Evolutionary conservation across 1,140 invertebrate genomes (phyloP), one percentile per base, ranked within the genome.

Genomic region (Pseudomyrmex gracilis): DNA sequence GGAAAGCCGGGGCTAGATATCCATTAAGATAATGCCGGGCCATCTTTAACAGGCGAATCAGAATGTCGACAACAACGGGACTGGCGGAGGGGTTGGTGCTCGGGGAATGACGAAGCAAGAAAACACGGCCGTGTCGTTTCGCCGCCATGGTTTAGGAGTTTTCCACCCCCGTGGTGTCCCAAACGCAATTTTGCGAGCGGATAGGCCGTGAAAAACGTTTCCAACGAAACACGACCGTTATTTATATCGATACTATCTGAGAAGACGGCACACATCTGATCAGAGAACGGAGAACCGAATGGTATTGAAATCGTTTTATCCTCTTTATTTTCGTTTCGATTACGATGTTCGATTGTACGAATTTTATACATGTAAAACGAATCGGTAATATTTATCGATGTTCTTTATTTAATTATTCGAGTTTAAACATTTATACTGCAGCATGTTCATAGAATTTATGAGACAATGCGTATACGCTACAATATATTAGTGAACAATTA

Each of bases 21-120:
- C 89, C 84, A 90, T 91, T 91, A 90, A 90, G 90, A 91, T 91
- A 90, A 68, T 66, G 47, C 78, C 47, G 9, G 76, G 64, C 63
- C 86, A 78, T 90, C 86, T 90, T 90, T 90, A 91, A 90, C 71
- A 83, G 34, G 89, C 63, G 74, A 91, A 89, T 90, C 89, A 87
- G 73, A 88, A 90, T 87, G 86, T 90, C 88, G 85, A 63, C 85
- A 58, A 87, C 80, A 73, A 70, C 53, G 86, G 34, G 3, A 63
- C n/a, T 47, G 15, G 53, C 74, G n/a, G n/a, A 61, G 22, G 45
- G 66, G 68, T 73, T 63, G 51, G 78, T 70, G 53, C 58, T 66
- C 64, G 47, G 66, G 66, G 66, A 80, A 73, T 71, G 88, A 85
- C 88, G 89, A 86, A 86, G 61, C 78, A 80, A 83, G 77, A 86